phyloP scores from a whole-genome alignment of 1,140 invertebrate species.

The Thaumatotibia leucotreta region DNA sequence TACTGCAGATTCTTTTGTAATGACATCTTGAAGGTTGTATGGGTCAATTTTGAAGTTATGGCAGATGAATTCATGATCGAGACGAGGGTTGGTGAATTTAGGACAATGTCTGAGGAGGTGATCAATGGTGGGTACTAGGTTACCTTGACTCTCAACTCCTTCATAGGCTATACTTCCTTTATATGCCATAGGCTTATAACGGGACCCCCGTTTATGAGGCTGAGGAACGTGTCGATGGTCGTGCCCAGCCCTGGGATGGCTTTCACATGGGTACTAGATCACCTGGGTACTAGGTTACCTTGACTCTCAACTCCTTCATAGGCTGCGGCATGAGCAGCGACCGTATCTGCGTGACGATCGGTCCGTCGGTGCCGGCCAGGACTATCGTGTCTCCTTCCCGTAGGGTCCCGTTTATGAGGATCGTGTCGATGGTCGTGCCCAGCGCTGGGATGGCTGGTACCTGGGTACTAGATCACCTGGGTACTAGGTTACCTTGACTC shows the following conservation, averaged over 20 bases:
- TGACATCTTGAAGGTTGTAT: no score
- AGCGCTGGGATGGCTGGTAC: slow-evolving; percentile 98
- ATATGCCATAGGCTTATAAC: no score
- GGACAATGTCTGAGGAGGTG: no score
- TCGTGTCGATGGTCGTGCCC: slow-evolving; percentile 99
- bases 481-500: slow-evolving; percentile 92
- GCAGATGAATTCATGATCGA: no score
- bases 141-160: slow-evolving; percentile 98
- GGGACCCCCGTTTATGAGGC: slow-evolving; percentile 97
- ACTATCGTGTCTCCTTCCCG: slow-evolving; percentile 96
- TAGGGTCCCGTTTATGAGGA: slow-evolving; percentile 97
- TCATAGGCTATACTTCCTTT: slow-evolving; percentile 95
- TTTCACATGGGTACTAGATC: no score
- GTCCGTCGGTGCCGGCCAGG: slow-evolving; percentile 97
- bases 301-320: slow-evolving; percentile 97
- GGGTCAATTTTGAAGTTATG: no score
- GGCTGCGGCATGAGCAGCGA: slow-evolving; percentile 98
- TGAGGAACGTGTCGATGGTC: slow-evolving; percentile 98
- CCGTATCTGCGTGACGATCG: slow-evolving; percentile 97
- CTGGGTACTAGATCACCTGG: slow-evolving; percentile 30
- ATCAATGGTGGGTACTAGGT: slow-evolving; percentile 17
- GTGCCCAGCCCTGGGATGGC: slow-evolving; percentile 98
- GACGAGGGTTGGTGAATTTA: no score
- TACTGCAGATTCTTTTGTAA: no score
- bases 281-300: slow-evolving; percentile 80